A percentile compares a stretch with the other conserved stretches of the same genome.
Evolutionary conservation across 2,888 invertebrate genomes (phyloP).

Genomic region (Urechis unicinctus): DNA sequence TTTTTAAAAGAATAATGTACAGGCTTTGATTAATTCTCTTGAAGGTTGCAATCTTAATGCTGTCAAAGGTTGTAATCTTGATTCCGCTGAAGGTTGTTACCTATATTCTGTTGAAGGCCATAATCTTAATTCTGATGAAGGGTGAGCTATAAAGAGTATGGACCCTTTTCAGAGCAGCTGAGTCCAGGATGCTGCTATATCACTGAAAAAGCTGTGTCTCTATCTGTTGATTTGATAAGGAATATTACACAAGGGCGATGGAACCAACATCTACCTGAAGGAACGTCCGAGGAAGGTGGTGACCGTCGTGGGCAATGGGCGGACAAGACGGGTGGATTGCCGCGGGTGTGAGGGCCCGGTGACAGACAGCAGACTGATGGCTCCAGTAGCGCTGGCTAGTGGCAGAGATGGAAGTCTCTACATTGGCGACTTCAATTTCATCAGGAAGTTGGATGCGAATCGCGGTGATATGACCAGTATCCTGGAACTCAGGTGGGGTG

Average conservation of each 20-base stretch:
- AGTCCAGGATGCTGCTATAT: no score
- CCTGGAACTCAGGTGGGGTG: conserved; percentile 41
- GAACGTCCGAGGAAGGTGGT: conserved; percentile 82
- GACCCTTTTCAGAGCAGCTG: no score
- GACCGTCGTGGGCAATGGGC: conserved; percentile 59
- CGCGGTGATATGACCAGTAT: conserved; percentile 60
- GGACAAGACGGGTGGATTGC: conserved; percentile 71
- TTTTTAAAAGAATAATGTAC: no score
- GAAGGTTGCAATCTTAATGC: no score
- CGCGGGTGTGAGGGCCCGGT: conserved; percentile 67
- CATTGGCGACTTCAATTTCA: conserved; percentile 90
- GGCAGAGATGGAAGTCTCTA: conserved; percentile 95
- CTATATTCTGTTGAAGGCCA: no score
- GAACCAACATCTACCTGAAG: conserved; percentile 84
- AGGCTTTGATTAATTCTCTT: no score
- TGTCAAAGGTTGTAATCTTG: no score
- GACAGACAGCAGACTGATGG: conserved; percentile 65
- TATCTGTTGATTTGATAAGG: conserved; percentile 61
- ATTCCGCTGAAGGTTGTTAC: no score
- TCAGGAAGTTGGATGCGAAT: conserved; percentile 41
- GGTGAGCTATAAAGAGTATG: no score
- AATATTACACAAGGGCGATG: conserved; percentile 95
- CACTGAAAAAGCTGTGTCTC: no score
- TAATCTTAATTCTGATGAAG: no score
- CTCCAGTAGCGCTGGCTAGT: conserved; percentile 88